Evolutionary conservation across 2,888 invertebrate species (phyloP).

Genomic region (Epicampocera succincta): DNA sequence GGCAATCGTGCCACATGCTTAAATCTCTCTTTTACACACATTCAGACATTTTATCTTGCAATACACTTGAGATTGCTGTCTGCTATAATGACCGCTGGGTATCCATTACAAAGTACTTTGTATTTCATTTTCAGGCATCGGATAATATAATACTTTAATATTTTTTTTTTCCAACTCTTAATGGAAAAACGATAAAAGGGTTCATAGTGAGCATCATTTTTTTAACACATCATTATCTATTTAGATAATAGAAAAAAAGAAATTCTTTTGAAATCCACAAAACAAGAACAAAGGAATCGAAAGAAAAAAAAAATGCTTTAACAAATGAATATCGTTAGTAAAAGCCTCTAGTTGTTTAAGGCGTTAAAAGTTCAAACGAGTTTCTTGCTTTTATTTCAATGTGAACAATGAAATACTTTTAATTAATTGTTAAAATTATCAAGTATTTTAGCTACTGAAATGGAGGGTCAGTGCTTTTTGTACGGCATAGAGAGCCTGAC

Average conservation of each 20-base stretch:
- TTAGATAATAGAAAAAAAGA: constrained; percentile 31
- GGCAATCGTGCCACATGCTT: constrained; percentile 67
- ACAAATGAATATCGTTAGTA: neutral
- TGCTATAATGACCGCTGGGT: constrained; percentile 68
- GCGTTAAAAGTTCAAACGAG: constrained; percentile 64
- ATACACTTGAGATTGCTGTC: constrained; percentile 43
- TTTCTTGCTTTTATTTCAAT: constrained; percentile 17
- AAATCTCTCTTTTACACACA: constrained; percentile 51
- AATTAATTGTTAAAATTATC: constrained; percentile 67
- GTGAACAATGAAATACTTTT: constrained; percentile 47
- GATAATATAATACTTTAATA: constrained; percentile 14
- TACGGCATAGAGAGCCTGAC: neutral
- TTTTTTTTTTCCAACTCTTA: constrained; percentile 44
- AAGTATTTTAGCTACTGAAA: constrained; percentile 64
- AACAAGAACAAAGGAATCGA: too few relatives aligned
- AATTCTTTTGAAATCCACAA: constrained; percentile 13
- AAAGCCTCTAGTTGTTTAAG: constrained; percentile 36
- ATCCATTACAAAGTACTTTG: constrained; percentile 58
- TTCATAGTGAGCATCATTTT: constrained; percentile 49
- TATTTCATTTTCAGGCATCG: constrained; percentile 8
- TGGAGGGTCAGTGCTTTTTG: constrained; percentile 37
- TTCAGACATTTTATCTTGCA: constrained; percentile 38
- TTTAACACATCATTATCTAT: constrained; percentile 63
- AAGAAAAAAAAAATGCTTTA: neutral
- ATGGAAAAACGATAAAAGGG: constrained; percentile 66